Conservation (phyloP, 2,797 vertebrate genomes). For the Leucoraja ocellata region DNA sequence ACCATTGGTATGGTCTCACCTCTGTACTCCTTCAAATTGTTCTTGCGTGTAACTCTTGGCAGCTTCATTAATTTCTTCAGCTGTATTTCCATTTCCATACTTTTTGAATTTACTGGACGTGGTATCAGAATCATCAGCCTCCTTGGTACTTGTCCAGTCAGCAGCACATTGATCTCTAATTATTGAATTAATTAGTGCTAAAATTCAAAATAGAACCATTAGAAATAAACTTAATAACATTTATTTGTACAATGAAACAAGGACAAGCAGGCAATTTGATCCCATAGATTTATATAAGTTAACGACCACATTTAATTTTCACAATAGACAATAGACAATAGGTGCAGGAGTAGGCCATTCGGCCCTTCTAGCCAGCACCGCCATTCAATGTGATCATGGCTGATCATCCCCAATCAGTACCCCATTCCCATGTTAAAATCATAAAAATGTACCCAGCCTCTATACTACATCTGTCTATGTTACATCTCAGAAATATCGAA, state of each 20-base stretch:
- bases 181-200: constrained; percentile 79
- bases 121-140: constrained; percentile 51
- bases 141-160: constrained; percentile 52
- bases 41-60: constrained; percentile 78
- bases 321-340: no score
- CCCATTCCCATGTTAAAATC: background rate
- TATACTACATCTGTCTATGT: no score
- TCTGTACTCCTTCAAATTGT: constrained; percentile 78
- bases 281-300: background rate
- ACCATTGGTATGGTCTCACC: constrained; percentile 54
- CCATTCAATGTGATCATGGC: no score
- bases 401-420: no score
- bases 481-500: no score
- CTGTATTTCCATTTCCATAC: constrained; percentile 45
- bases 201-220: constrained; percentile 30
- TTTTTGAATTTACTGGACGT: constrained; percentile 63
- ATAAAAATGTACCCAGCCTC: no score
- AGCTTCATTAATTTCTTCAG: constrained; percentile 52
- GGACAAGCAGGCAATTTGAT: background rate
- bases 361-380: no score
- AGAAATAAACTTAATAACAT: background rate
- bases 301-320: background rate
- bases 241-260: background rate
- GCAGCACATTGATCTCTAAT: constrained; percentile 62
- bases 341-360: no score